Evolutionary conservation across 2,888 invertebrate genomes (phyloP).

Genomic region (Lochmaea capreae): DNA sequence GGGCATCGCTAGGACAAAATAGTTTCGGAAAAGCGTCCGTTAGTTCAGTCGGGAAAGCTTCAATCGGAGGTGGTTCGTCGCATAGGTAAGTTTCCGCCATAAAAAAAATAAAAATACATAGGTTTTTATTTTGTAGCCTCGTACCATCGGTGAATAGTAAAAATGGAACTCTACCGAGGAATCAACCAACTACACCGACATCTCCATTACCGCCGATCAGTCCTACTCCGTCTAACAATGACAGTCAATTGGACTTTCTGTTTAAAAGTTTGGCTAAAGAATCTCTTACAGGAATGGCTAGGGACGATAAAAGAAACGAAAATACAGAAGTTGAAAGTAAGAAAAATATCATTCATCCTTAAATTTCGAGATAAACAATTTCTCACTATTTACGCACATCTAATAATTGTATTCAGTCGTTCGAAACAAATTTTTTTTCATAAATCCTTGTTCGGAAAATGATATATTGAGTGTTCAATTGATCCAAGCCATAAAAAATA

Average conservation of each 20-base stretch:
- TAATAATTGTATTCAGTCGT: background rate
- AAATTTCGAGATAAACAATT: background rate
- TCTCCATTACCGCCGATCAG: conserved; percentile 46
- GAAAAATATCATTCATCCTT: conserved; percentile 19
- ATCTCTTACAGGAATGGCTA: conserved; percentile 69
- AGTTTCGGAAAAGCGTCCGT: conserved; percentile 66
- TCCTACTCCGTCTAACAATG: conserved; percentile 61
- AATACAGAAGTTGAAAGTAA: conserved; percentile 67
- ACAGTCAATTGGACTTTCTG: conserved; percentile 76
- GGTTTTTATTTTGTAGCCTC: conserved; percentile 60
- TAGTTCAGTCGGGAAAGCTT: conserved; percentile 63
- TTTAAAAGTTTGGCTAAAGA: conserved; percentile 82
- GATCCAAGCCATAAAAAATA: too few species aligned
- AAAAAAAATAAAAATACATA: background rate
- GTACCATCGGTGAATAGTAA: conserved; percentile 64
- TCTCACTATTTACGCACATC: background rate
- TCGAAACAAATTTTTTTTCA: background rate
- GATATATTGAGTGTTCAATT: too few species aligned
- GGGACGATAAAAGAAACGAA: conserved; percentile 68
- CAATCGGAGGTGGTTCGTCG: conserved; percentile 62
- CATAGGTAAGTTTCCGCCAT: conserved; percentile 60
- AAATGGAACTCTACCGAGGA: conserved; percentile 62
- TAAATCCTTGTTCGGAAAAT: too few species aligned
- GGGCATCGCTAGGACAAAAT: conserved; percentile 62
- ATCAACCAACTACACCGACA: conserved; percentile 52